Conservation (phyloP, 2,797 vertebrate genomes). For the Platalea minor region DNA sequence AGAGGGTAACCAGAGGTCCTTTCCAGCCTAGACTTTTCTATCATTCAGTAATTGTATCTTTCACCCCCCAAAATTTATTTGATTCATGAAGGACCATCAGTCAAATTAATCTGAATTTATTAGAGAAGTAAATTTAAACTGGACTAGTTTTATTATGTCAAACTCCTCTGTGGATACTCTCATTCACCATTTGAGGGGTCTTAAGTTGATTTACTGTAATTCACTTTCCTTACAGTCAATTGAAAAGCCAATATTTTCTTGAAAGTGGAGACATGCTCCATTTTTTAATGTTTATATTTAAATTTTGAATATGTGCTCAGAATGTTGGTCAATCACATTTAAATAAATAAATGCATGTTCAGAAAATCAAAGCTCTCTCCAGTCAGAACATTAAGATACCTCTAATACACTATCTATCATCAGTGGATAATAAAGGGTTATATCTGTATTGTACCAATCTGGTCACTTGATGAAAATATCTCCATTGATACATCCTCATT, state of each 20-base stretch:
- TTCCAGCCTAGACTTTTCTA: not conserved
- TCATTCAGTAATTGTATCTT: not conserved
- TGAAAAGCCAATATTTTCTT: not conserved
- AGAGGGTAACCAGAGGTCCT: not conserved
- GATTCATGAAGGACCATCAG: not conserved
- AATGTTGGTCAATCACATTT: not conserved
- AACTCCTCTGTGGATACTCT: not conserved
- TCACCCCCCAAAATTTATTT: not conserved
- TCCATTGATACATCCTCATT: not conserved
- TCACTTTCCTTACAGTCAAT: not conserved
- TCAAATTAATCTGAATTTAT: not conserved
- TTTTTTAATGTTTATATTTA: not conserved
- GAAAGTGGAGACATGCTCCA: not conserved
- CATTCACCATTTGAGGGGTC: not conserved
- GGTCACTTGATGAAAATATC: not conserved
- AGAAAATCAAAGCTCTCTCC: not conserved
- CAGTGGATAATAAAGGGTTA: not conserved
- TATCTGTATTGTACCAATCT: not conserved
- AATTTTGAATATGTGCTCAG: not conserved
- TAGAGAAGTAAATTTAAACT: not conserved
- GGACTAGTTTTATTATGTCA: not conserved
- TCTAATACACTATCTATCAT: not conserved
- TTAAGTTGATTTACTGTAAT: not conserved
- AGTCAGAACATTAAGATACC: not conserved
- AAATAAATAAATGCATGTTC: not conserved